Base-by-base conservation (phyloP, 1,140 invertebrate species). In the Pogonomyrmex californicus region DNA sequence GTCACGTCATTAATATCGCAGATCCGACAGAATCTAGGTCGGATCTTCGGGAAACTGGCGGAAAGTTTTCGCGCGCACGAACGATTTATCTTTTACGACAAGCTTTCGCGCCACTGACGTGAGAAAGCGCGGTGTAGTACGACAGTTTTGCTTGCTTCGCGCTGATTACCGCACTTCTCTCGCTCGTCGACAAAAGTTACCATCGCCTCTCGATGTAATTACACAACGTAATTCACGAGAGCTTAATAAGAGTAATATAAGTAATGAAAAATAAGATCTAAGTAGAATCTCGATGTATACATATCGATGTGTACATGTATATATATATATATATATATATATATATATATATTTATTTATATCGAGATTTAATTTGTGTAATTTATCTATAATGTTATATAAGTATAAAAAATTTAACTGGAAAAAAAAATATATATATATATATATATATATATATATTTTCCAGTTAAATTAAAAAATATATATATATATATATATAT, bases 71-170 rank as follows among this genome's bases (percentile, higher is more conserved):
- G 56, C 70, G 70, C n/a, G n/a, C 49, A 56, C 38, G 47, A 51
- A 85, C 81, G 81, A 85, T 85, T 85, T 85, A 85, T 85, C 81
- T 85, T 58, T 78, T 7, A 38, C 81, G 81, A 75, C 66, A 73
- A 60, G 70, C 70, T 41, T 47, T 47, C 70, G 66, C 66, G 36
- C 23, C 51, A 41, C 14, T 54, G 81, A 63, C 56, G 58, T 49
- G 65, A 81, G 78, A 58, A 70, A 81, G 36, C 38, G 49, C 49
- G 36, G 5, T 44, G 36, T 56, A 56, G 6, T 4, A 10, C 41
- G 58, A 70, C 38, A 70, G 38, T 81, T 70, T 70, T 33, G 49
- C 30, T 68, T 68, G n/a, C 49, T 38, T n/a, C 76, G 33, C 10
- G 30, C 30, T 23, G 60, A 41, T 65, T 65, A 78, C 9, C 7